Evolutionary conservation across 2,113 vertebrate species (phyloP).

Genomic region (Clarias gariepinus): DNA sequence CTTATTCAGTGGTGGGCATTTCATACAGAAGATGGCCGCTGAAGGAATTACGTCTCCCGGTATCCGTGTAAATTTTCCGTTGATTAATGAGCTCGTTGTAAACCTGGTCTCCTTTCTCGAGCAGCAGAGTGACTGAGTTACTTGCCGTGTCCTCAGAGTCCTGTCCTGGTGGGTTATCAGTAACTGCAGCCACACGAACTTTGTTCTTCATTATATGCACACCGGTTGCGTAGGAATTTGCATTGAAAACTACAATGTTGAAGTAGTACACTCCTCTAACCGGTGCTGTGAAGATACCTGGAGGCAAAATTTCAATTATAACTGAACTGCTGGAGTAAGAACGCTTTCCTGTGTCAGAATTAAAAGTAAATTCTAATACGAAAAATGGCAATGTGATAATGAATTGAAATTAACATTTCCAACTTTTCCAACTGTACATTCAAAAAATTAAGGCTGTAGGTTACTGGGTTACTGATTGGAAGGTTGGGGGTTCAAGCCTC

Average conservation of each 20-base stretch:
- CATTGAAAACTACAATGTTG: neutral
- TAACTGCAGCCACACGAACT: neutral
- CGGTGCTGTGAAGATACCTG: neutral
- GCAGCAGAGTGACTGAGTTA: neutral
- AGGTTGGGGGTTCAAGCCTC: too few relatives aligned
- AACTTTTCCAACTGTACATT: too few relatives aligned
- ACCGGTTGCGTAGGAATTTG: neutral
- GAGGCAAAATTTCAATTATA: neutral
- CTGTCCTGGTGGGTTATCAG: neutral
- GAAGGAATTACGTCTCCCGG: constrained; percentile 24
- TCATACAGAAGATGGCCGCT: constrained; percentile 41
- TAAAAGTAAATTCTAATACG: too few relatives aligned
- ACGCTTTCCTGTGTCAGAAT: too few relatives aligned
- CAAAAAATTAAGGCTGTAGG: too few relatives aligned
- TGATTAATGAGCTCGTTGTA: neutral
- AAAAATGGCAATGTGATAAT: too few relatives aligned
- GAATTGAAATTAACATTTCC: too few relatives aligned
- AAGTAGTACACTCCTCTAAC: neutral
- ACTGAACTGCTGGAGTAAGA: neutral
- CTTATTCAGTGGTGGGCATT: neutral
- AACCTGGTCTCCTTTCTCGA: constrained; percentile 37
- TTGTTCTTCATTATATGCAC: neutral
- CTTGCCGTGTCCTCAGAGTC: neutral
- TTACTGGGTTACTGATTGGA: too few relatives aligned
- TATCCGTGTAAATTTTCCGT: neutral